A percentile compares a stretch with the other conserved stretches of the same genome.
These are phyloP conservation scores for Aix galericulata DNA, from an alignment of 2,113 vertebrate genomes.

Conservation along the genomic window DNA sequence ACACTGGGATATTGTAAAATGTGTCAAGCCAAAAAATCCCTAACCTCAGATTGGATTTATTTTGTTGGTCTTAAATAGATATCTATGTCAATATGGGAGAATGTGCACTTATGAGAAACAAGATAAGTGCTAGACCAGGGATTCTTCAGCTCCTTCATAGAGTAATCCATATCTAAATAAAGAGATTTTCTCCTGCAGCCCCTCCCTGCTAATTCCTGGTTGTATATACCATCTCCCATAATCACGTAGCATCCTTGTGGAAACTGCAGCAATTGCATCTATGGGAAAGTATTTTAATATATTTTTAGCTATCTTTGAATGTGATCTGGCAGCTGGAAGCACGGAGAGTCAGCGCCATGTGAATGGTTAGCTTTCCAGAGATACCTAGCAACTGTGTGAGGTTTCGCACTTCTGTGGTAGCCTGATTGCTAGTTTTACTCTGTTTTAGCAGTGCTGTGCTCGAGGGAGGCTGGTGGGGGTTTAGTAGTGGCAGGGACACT, in stretches of 20 bases:
- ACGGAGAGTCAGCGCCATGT: constrained; percentile 26
- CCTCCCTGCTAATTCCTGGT: constrained; percentile 60
- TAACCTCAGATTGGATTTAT: constrained; percentile 54
- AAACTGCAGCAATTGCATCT: constrained; percentile 64
- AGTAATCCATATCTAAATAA: constrained; percentile 48
- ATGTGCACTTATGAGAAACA: constrained; percentile 34
- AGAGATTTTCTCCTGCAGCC: constrained; percentile 42
- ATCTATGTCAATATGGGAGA: constrained; percentile 38
- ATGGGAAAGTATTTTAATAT: constrained; percentile 72
- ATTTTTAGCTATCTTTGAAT: constrained; percentile 71
- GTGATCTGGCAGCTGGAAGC: constrained; percentile 61
- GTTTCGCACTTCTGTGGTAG: background rate
- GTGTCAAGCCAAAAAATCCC: constrained; percentile 52
- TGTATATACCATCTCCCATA: background rate
- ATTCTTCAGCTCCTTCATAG: constrained; percentile 17
- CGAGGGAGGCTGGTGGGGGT: background rate
- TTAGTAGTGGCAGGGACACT: background rate
- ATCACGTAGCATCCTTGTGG: constrained; percentile 56
- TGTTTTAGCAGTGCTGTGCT: background rate
- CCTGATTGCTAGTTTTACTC: background rate
- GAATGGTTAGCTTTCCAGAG: constrained; percentile 38
- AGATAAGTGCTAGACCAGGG: constrained; percentile 39
- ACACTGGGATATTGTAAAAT: constrained; percentile 40
- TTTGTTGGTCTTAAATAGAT: constrained; percentile 50
- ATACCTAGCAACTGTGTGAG: constrained; percentile 19